Base-by-base conservation (phyloP, 2,888 invertebrate species). In the Meganola albula region DNA sequence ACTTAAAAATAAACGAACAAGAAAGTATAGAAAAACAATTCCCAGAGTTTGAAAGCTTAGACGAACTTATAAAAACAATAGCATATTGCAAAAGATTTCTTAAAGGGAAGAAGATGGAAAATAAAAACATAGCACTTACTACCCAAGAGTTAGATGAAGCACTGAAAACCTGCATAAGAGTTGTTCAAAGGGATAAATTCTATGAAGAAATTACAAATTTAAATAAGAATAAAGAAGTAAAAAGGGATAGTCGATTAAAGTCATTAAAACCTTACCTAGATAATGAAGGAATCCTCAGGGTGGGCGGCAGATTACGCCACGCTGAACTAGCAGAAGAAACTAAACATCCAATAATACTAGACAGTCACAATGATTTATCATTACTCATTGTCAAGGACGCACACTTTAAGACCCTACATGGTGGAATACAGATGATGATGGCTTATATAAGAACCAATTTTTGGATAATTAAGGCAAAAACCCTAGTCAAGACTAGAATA, bases 271-370 rank as follows among this genome's bases (percentile, higher is more conserved):
- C 13, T 24, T 30, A 31, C 30, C 24, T 31, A 4, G 30, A 31
- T n/a, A 11, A 12, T 5, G 30, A 31, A 12, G 16, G 16, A 2
- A 4, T 24, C 8, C 21, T 27, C 8, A 11, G 27, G 21, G 27
- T 34, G 16, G 28, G 34, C 21, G 24, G 34, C 1, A 24, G 28
- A 29, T 13, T 29, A 10, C 24, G 21, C 13, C 24, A 34, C 24
- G 16, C 24, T 13, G 24, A 34, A n/a, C 20, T 28, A n/a, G 13
- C 12, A 3, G 28, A 28, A 21, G 24, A 34, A 8, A 7, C n/a
- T 4, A 28, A 24, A 21, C 18, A 34, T 8, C 28, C 28, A 10
- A 34, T 34, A 3, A 34, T 34, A n/a, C 24, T 34, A 10, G 24
- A 13, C 6, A 12, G 20, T 6, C 16, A 28, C n/a, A 28, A 12